A percentile compares a stretch with the other conserved stretches of the same genome.
Conservation (phyloP, 1,140 invertebrate genomes). For the Zaprionus capensis region DNA sequence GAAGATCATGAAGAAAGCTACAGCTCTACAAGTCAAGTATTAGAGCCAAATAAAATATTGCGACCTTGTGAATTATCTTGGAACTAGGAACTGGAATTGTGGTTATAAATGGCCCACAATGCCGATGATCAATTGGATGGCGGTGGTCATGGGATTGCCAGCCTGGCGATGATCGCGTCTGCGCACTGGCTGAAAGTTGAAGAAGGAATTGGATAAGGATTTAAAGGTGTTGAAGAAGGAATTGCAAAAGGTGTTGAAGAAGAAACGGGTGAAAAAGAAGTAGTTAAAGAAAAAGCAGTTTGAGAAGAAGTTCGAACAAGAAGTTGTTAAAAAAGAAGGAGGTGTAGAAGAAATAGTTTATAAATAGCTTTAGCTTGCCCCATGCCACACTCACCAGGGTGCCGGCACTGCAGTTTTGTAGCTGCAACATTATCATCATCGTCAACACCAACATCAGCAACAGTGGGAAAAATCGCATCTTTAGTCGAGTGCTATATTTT, state of each 20-base stretch:
- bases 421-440: constrained; percentile 9
- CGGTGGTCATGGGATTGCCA: background rate
- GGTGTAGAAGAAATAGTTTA: no score
- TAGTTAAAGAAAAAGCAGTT: no score
- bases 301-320: no score
- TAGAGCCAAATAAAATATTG: background rate
- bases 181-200: constrained; percentile 11
- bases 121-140: constrained; percentile 9
- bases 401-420: background rate
- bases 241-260: no score
- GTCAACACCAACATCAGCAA: background rate
- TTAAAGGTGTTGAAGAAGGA: no score
- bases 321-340: no score
- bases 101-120: background rate
- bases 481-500: background rate
- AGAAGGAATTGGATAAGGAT: no score
- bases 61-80: background rate
- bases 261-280: no score
- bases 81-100: background rate
- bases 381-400: background rate
- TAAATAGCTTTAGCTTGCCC: no score
- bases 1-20: background rate
- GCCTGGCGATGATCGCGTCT: constrained; percentile 2
- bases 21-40: background rate
- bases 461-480: constrained; percentile 19